Evolutionary conservation across 2,888 invertebrate genomes (phyloP).

Genomic region (Poecilobothrus nobilitatus): DNA sequence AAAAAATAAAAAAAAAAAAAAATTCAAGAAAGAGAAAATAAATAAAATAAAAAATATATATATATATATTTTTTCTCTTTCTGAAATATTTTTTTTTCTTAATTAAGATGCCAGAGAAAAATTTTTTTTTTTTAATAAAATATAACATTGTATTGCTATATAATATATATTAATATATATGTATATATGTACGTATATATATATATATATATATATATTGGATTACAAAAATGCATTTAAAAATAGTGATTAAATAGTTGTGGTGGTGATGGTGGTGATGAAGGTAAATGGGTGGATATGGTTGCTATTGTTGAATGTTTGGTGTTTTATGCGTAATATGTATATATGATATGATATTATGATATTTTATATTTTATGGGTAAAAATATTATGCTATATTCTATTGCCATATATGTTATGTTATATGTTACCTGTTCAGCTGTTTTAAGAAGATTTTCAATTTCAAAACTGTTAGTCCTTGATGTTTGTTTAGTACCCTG

Average conservation of each 20-base stretch:
- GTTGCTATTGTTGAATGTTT: not conserved
- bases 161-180: too few species aligned
- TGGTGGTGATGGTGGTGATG: too few species aligned
- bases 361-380: not conserved
- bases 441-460: constrained; percentile 81
- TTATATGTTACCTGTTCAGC: constrained; percentile 45
- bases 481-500: constrained; percentile 56
- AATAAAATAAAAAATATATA: not conserved
- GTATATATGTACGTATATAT: not conserved
- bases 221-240: too few species aligned
- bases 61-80: not conserved
- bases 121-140: not conserved
- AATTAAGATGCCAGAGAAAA: constrained; percentile 3
- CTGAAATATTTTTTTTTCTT: not conserved
- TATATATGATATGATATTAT: not conserved
- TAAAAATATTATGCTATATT: not conserved
- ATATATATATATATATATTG: not conserved
- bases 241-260: too few species aligned
- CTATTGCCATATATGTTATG: not conserved
- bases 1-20: not conserved
- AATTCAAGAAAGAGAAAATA: too few species aligned
- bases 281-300: too few species aligned
- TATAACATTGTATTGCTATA: too few species aligned
- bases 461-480: constrained; percentile 87
- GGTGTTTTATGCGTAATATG: not conserved